Evolutionary conservation across 2,888 invertebrate species (phyloP), one percentile per base, ranked within the genome.

Genomic region (Pyrrhosoma nymphula): DNA sequence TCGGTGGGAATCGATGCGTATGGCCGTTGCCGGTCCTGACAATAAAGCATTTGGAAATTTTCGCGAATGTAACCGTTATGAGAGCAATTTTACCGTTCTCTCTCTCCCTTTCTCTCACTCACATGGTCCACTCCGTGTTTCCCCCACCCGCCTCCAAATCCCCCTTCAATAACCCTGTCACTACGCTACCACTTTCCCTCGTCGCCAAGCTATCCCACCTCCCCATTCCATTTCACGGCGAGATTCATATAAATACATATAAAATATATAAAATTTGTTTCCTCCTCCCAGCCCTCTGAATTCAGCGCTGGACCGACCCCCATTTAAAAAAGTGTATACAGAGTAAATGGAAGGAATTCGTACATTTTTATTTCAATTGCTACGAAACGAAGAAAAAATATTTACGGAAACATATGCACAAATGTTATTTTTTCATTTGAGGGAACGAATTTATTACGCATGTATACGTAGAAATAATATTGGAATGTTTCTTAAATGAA

Each of bases 11-110:
- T 69, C 69, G 69, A 69, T 69, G 69, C 69, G 69, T 69, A 69
- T 69, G 69, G 69, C 26, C 26, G 69, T 0, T 47, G 47, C 47
- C 69, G 69, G 23, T 12, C 69, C 69, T 12, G 69, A 69, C 23
- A n/a, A n/a, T 69, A 69, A 69, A 69, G 69, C 69, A 69, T 26
- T n/a, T n/a, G 69, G 69, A 69, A 69, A 69, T 69, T 69, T 69
- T 69, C 69, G 69, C 69, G 26, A n/a, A n/a, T 69, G n/a, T 69
- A 69, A 69, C 69, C 69, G 69, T 69, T 69, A 69, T n/a, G 69
- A 69, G 26, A 8, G 69, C 69, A 69, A 69, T 69, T 69, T 69
- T 69, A 26, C 69, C 69, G 47, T 47, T 4, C 47, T 47, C 47
- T 47, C 47, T 8, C 47, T 4, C 47, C 47, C 47, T 47, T 47